Base-by-base conservation (phyloP, 2,888 invertebrate species). In the Lacanobia wlatinum region DNA sequence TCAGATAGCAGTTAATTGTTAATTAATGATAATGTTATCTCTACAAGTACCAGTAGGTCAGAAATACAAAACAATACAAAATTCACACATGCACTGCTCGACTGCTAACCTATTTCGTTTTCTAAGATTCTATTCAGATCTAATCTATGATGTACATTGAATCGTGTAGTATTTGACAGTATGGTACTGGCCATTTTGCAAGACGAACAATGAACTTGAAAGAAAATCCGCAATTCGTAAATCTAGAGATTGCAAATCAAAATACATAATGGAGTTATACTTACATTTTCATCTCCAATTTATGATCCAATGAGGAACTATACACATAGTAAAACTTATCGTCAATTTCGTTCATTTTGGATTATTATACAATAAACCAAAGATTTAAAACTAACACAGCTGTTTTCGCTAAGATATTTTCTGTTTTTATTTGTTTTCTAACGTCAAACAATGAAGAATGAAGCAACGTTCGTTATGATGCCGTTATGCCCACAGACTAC, bases 221-320 rank as follows among this genome's bases (percentile, higher is more conserved):
- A 16, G 14, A n/a, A 53, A 63, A 53, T 38, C 60, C 55, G 64
- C 55, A 73, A 50, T 64, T 71, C 28, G 16, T 53, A 48, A 59
- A 53, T 21, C 2, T 2, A 18, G 7, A 48, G 48, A 48, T 48
- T 8, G 48, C 8, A 48, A 18, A 48, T 48, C 18, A 48, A 67
- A 55, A 60, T 28, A 60, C 8, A 64, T 38, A 70, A 23, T 46
- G 23, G 50, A 58, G 70, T 60, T 8, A 2, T 84, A 96, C 98
- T 97, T 96, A 99, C 98, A 99, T 98, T 97, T 99, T 99, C 83
- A 99, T 98, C 96, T 98, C 98, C 53, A 99, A 97, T 93, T 98
- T 98, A 83, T 98, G 97, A 85, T 98, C 98, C 83, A 99, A 94
- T n/a, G 98, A 98, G 43, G 98, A 99, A 95, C 99, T 99, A 91